These are phyloP conservation scores for Macropodus opercularis DNA, from an alignment of 2,797 vertebrate species.

Conservation along the genomic window DNA sequence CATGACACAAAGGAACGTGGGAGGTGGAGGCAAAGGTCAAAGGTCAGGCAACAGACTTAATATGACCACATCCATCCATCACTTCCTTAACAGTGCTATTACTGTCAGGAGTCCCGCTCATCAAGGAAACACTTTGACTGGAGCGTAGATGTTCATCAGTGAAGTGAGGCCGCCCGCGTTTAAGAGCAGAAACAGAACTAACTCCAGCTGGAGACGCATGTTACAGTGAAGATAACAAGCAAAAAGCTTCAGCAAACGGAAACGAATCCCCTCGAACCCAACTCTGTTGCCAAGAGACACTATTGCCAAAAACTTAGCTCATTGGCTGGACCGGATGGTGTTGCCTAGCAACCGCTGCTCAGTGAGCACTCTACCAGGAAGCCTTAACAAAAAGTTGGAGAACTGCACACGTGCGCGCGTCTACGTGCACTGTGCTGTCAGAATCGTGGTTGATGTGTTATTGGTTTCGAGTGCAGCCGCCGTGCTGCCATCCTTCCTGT, in stretches of 20 bases:
- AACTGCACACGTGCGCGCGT: background rate
- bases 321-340: slow-evolving; percentile 49
- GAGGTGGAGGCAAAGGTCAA: background rate
- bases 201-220: slow-evolving; percentile 23
- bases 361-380: slow-evolving; percentile 48
- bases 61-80: too few relatives aligned
- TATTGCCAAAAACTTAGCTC: slow-evolving; percentile 38
- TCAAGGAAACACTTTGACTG: too few relatives aligned
- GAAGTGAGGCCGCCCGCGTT: too few relatives aligned
- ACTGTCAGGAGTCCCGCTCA: too few relatives aligned
- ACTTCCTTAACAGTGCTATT: too few relatives aligned
- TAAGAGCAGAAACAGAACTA: background rate
- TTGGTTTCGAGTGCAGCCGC: background rate
- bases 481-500: slow-evolving; percentile 7
- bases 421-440: slow-evolving; percentile 8
- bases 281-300: slow-evolving; percentile 56
- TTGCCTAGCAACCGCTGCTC: slow-evolving; percentile 64
- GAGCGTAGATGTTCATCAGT: too few relatives aligned
- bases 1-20: too few relatives aligned
- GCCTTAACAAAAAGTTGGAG: slow-evolving; percentile 46
- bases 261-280: slow-evolving; percentile 47
- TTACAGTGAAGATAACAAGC: slow-evolving; percentile 38
- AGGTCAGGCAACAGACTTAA: slow-evolving; percentile 3
- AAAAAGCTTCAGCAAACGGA: slow-evolving; percentile 33
- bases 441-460: slow-evolving; percentile 7